Conservation (phyloP, 2,888 invertebrate species). For the Pseudolycoriella hygida region DNA sequence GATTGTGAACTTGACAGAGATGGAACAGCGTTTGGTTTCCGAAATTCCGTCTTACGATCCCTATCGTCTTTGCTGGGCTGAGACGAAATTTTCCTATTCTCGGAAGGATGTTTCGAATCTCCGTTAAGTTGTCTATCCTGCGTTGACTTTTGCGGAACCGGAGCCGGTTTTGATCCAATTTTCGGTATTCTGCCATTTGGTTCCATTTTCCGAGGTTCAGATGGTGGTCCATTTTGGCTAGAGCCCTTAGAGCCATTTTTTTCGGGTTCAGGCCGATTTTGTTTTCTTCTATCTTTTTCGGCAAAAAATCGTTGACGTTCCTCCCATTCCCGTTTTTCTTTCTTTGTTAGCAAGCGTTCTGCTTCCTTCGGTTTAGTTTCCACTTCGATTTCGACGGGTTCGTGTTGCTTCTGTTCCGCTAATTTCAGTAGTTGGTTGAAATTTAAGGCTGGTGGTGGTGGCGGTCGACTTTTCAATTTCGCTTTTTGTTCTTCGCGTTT, state of each 20-base stretch:
- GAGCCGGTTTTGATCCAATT: conserved; percentile 20
- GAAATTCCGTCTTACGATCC: background rate
- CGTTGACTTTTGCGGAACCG: background rate
- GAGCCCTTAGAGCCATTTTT: background rate
- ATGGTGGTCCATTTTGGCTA: background rate
- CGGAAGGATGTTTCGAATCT: conserved; percentile 10
- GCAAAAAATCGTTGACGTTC: conserved; percentile 50
- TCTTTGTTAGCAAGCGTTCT: conserved; percentile 62
- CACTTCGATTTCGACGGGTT: conserved; percentile 46
- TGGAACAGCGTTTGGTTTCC: no score
- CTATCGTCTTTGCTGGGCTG: background rate
- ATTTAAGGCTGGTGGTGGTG: conserved; percentile 55
- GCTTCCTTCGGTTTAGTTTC: conserved; percentile 37
- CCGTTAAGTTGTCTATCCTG: background rate
- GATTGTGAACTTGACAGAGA: no score
- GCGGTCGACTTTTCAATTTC: conserved; percentile 37
- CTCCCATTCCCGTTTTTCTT: conserved; percentile 56
- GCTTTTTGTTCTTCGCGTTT: conserved; percentile 31
- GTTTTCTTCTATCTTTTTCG: conserved; percentile 31
- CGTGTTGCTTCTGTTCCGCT: conserved; percentile 67
- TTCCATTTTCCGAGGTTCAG: conserved; percentile 15
- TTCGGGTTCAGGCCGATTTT: conserved; percentile 10
- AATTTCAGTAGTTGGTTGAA: conserved; percentile 62
- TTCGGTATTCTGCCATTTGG: conserved; percentile 35
- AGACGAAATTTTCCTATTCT: conserved; percentile 12